Conservation (phyloP, 53 echinoderm and acorn worm genomes). For the Mesocentrotus franciscanus region DNA sequence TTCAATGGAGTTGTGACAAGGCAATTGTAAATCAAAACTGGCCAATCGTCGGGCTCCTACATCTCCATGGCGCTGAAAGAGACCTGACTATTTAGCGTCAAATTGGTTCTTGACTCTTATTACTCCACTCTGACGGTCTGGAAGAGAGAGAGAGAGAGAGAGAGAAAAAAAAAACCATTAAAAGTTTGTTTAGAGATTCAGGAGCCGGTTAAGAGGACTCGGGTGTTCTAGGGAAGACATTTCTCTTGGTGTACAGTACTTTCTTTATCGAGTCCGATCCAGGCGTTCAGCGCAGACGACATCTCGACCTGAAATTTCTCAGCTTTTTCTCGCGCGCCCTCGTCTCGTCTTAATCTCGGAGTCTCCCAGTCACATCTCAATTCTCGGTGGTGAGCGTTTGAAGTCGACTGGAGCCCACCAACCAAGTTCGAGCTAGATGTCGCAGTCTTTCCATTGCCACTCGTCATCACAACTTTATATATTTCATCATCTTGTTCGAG, state of each 20-base stretch:
- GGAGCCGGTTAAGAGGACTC: slow-evolving; percentile 32
- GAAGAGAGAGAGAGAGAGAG: slow-evolving; percentile 18
- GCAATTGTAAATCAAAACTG: slow-evolving; percentile 54
- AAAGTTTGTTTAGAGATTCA: slow-evolving; percentile 26
- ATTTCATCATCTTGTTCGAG: not conserved
- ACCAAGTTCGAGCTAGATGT: not conserved
- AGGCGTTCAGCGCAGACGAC: slow-evolving; percentile 23
- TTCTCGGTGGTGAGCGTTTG: not conserved
- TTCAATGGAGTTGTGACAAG: not conserved
- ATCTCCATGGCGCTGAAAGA: slow-evolving; percentile 45
- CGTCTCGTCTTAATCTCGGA: not conserved
- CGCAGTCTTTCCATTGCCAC: not conserved
- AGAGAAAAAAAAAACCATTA: not conserved
- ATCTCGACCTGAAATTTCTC: not conserved
- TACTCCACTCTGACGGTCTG: not conserved
- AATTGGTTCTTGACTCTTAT: slow-evolving; percentile 57
- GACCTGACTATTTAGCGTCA: slow-evolving; percentile 69
- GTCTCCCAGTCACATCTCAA: not conserved
- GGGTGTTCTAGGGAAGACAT: not conserved
- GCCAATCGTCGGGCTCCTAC: not conserved
- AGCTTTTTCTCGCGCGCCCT: not conserved
- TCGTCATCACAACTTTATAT: not conserved
- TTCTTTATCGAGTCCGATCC: not conserved
- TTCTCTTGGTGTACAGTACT: not conserved
- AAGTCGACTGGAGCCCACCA: slow-evolving; percentile 7